A percentile compares a stretch with the other conserved stretches of the same genome.
phyloP scores from a whole-genome alignment of 2,113 vertebrate genomes.

The Theristicus caerulescens region DNA sequence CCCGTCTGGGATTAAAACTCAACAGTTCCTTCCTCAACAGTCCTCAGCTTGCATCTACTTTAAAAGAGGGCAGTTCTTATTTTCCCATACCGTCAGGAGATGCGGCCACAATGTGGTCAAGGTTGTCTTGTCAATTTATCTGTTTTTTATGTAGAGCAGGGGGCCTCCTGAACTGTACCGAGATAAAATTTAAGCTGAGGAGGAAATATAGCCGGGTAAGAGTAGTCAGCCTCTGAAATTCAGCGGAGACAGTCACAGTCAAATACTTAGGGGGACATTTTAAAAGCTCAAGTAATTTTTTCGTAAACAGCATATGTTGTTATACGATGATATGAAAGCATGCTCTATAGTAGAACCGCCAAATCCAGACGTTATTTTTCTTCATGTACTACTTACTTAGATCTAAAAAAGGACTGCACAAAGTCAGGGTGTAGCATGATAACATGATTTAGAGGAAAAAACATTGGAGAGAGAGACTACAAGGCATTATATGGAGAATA shows the following conservation, averaged over 20 bases:
- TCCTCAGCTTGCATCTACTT: background rate
- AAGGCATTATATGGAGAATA: background rate
- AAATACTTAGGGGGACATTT: background rate
- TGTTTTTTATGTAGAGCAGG: conserved; percentile 40
- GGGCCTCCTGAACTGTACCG: background rate
- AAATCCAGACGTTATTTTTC: background rate
- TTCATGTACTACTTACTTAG: background rate
- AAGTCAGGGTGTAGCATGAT: background rate
- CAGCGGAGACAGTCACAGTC: background rate
- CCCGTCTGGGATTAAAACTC: background rate
- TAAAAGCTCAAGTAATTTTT: background rate
- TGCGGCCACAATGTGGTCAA: background rate
- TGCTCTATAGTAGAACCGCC: background rate
- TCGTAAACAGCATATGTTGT: background rate
- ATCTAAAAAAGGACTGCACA: background rate
- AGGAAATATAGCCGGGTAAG: background rate
- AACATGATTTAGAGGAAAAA: background rate
- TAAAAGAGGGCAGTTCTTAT: background rate
- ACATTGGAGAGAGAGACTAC: background rate
- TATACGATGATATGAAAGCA: background rate
- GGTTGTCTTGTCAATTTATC: conserved; percentile 32
- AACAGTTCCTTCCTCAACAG: background rate
- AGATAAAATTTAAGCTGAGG: background rate
- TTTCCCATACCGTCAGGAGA: background rate
- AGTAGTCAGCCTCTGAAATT: background rate